These are phyloP conservation scores for Rhinogobio ventralis DNA, from an alignment of 2,797 vertebrate species.

Conservation along the genomic window DNA sequence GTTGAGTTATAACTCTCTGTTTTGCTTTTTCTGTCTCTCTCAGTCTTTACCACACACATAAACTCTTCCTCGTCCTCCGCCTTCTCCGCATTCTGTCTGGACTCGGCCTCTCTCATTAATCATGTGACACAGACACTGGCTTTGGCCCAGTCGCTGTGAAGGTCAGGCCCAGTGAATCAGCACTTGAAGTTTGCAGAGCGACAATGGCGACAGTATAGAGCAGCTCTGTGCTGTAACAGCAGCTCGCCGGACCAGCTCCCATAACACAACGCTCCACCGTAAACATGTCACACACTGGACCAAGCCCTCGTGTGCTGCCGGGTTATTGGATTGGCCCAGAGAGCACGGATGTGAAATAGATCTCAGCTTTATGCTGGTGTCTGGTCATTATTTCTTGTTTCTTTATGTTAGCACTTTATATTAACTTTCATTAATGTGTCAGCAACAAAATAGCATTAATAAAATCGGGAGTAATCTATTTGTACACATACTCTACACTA, in stretches of 20 bases:
- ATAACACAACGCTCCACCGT: conserved; percentile 11
- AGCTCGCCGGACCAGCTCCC: not conserved
- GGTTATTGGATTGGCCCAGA: not conserved
- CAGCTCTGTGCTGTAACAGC: conserved; percentile 8
- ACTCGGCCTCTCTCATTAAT: conserved; percentile 43
- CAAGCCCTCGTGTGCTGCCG: not conserved
- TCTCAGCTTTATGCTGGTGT: not conserved
- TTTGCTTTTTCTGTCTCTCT: conserved; percentile 27
- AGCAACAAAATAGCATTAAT: conserved; percentile 4
- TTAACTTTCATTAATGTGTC: conserved; percentile 7
- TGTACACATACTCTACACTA: not conserved
- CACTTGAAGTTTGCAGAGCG: conserved; percentile 34
- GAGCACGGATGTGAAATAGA: not conserved
- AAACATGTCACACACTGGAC: conserved; percentile 31
- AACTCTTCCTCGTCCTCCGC: not conserved
- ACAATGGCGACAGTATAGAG: not conserved
- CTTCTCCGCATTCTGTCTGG: conserved; percentile 14
- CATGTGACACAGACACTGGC: conserved; percentile 43
- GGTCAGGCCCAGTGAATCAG: conserved; percentile 58
- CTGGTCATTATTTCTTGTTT: not conserved
- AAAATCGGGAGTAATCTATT: not conserved
- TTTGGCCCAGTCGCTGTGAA: conserved; percentile 52
- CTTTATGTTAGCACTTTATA: not conserved
- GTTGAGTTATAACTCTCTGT: conserved; percentile 41
- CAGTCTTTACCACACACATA: conserved; percentile 2